phyloP scores from a whole-genome alignment of 2,888 invertebrate species.

The Xestia rhomboidea region DNA sequence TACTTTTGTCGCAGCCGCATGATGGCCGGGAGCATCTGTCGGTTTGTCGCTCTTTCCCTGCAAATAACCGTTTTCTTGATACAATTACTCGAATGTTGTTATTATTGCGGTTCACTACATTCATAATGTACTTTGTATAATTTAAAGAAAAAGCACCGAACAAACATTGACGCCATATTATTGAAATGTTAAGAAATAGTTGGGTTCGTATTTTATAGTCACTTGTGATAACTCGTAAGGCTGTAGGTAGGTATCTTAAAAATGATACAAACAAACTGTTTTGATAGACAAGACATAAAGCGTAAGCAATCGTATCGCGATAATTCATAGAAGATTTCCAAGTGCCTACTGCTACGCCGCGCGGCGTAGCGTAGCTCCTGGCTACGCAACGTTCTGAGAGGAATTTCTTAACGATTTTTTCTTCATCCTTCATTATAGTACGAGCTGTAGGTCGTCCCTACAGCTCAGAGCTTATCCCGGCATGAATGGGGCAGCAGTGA shows the following conservation, averaged over 20 bases:
- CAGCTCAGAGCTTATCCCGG: background rate
- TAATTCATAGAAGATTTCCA: background rate
- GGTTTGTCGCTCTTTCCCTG: conserved; percentile 87
- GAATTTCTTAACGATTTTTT: conserved; percentile 13
- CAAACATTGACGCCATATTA: conserved; percentile 38
- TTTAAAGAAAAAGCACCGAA: conserved; percentile 46
- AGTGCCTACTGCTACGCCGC: conserved; percentile 39
- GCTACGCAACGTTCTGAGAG: conserved; percentile 18
- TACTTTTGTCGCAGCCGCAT: conserved; percentile 82
- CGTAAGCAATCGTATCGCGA: background rate
- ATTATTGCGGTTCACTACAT: conserved; percentile 84
- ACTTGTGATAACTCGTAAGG: background rate
- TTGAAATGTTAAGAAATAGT: conserved; percentile 21
- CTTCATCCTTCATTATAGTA: background rate
- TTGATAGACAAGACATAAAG: background rate
- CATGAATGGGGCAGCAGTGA: background rate
- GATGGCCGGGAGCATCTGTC: conserved; percentile 90
- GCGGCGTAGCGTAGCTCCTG: conserved; percentile 29
- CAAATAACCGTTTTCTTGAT: conserved; percentile 85
- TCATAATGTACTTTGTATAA: conserved; percentile 79
- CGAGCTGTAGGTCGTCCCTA: background rate
- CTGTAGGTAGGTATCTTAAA: background rate
- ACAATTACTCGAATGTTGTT: conserved; percentile 85
- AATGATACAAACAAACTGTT: background rate
- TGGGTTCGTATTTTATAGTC: background rate